phyloP scores from a whole-genome alignment of 2,888 invertebrate genomes.

The Noctuana brunneofusca region DNA sequence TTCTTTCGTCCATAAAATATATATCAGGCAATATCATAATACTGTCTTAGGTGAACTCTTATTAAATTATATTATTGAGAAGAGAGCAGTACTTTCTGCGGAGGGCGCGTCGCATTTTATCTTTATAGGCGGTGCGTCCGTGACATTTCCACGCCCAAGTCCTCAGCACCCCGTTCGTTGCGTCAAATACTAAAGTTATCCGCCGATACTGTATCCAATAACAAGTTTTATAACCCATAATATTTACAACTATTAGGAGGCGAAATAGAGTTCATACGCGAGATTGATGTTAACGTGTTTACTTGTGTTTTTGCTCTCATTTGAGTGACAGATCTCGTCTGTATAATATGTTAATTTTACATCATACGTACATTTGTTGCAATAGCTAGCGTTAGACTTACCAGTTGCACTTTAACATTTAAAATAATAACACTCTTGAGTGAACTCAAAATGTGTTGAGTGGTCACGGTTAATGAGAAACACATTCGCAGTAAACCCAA shows the following conservation, averaged over 20 bases:
- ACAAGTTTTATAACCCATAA: conserved; percentile 26
- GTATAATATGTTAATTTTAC: conserved; percentile 1
- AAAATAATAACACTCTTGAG: conserved; percentile 12
- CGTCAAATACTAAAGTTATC: conserved; percentile 36
- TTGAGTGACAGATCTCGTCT: neutral
- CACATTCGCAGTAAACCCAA: conserved; percentile 17
- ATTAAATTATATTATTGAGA: conserved; percentile 13
- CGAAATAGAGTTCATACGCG: conserved; percentile 10
- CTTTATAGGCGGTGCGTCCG: conserved; percentile 61
- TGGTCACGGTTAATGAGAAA: conserved; percentile 23
- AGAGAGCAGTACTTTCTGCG: conserved; percentile 2
- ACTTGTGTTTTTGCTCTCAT: neutral
- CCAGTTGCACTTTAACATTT: conserved; percentile 5
- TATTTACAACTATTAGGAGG: conserved; percentile 15
- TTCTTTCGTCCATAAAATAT: neutral
- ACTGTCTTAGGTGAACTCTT: conserved; percentile 10
- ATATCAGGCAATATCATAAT: neutral
- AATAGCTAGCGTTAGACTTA: neutral
- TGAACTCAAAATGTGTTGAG: conserved; percentile 6
- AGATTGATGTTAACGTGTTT: neutral
- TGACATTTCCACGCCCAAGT: conserved; percentile 70
- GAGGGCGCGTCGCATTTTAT: conserved; percentile 49
- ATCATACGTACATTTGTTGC: neutral
- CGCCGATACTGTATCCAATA: conserved; percentile 24
- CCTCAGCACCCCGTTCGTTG: conserved; percentile 33